Percentiles rank a stretch among this genome's conserved stretches.
These are phyloP conservation scores for Ips typographus DNA, from an alignment of 1,140 invertebrate genomes.

Conservation along the genomic window DNA sequence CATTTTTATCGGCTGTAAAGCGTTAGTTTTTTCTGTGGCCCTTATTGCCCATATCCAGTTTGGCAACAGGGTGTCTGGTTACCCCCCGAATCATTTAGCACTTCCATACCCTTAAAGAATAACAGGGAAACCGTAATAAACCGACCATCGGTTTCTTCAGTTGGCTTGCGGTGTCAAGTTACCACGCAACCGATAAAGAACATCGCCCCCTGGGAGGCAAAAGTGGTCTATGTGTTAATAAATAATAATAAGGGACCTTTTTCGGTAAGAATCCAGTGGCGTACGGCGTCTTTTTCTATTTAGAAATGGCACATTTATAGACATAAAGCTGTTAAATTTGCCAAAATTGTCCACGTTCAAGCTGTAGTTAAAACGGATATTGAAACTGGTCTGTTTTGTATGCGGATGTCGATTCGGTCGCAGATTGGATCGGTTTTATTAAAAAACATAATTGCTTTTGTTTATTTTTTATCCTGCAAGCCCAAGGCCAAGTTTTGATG, in stretches of 20 bases:
- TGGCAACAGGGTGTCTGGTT: neutral
- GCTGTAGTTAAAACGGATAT: constrained; percentile 1
- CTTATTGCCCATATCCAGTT: no score
- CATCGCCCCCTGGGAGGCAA: constrained; percentile 11
- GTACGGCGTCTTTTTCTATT: neutral
- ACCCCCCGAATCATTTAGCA: constrained; percentile 2
- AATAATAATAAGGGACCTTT: constrained; percentile 14
- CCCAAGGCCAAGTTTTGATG: no score
- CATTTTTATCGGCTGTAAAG: no score
- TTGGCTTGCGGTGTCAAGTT: constrained; percentile 15
- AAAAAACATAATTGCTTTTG: no score
- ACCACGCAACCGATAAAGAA: constrained; percentile 19
- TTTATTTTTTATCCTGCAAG: no score
- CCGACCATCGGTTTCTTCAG: constrained; percentile 22
- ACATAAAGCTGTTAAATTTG: neutral
- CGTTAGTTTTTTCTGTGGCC: no score
- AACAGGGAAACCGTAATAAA: constrained; percentile 13
- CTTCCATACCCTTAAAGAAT: constrained; percentile 2
- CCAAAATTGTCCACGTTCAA: neutral
- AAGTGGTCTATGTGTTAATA: constrained; percentile 22
- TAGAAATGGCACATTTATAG: no score
- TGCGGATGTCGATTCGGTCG: neutral
- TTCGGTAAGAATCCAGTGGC: constrained; percentile 6
- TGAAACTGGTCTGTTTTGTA: neutral
- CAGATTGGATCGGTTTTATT: no score